Conservation (phyloP, 2,888 invertebrate species). For the Nebria salina region DNA sequence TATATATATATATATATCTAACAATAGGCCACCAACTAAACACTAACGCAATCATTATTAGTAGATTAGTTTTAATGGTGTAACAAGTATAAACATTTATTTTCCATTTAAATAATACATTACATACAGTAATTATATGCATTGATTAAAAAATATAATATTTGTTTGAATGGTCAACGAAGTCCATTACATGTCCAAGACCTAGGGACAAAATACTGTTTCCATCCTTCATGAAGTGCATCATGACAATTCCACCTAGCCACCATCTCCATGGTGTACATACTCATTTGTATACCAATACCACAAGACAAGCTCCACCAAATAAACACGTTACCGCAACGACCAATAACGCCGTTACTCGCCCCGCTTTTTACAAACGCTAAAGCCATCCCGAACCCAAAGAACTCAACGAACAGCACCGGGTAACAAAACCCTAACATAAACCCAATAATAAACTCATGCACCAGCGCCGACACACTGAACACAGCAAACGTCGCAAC, state of each 20-base stretch:
- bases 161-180: neutral
- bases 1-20: no score
- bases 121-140: no score
- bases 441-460: constrained; percentile 85
- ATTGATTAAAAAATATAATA: neutral
- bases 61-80: no score
- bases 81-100: no score
- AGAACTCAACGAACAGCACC: constrained; percentile 81
- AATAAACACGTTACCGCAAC: constrained; percentile 83
- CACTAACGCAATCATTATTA: no score
- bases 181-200: constrained; percentile 40
- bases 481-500: constrained; percentile 75
- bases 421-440: constrained; percentile 90
- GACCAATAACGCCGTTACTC: constrained; percentile 88
- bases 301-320: constrained; percentile 85
- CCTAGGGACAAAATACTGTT: constrained; percentile 60
- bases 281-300: constrained; percentile 76
- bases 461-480: constrained; percentile 83
- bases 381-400: constrained; percentile 71
- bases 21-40: no score
- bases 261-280: constrained; percentile 89
- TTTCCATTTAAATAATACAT: no score
- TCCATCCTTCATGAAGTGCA: constrained; percentile 54
- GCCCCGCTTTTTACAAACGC: constrained; percentile 65
- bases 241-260: constrained; percentile 77